Evolutionary conservation across 2,888 invertebrate genomes (phyloP).

Genomic region (Ctenicera cuprea): DNA sequence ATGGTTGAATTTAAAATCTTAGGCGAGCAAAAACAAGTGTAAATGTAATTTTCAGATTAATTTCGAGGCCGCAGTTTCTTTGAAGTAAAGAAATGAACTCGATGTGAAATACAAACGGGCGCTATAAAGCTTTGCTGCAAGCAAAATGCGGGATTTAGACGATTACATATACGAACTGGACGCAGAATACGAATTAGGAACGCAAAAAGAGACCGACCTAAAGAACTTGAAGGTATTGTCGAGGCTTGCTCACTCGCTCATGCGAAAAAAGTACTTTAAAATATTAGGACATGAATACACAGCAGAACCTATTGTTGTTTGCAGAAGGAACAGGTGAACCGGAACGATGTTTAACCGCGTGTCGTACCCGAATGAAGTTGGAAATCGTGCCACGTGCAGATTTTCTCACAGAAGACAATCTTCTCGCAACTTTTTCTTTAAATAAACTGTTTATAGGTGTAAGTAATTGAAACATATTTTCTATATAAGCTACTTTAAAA

Average conservation of each 20-base stretch:
- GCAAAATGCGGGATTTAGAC: conserved; percentile 63
- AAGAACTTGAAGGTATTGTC: conserved; percentile 40
- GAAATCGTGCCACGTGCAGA: conserved; percentile 41
- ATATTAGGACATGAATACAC: conserved; percentile 51
- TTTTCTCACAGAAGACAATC: conserved; percentile 51
- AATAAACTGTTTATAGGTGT: conserved; percentile 54
- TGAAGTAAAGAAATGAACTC: conserved; percentile 43
- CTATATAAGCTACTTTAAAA: conserved; percentile 68
- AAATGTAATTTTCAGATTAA: conserved; percentile 77
- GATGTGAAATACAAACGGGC: conserved; percentile 31
- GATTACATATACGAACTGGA: conserved; percentile 45
- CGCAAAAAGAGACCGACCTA: conserved; percentile 32
- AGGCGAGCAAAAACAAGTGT: conserved; percentile 76
- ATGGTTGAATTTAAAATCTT: conserved; percentile 63
- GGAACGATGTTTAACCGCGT: conserved; percentile 59
- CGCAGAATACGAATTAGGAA: conserved; percentile 36
- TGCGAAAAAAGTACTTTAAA: conserved; percentile 59
- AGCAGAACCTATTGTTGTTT: conserved; percentile 58
- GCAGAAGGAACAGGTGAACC: conserved; percentile 57
- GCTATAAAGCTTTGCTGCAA: conserved; percentile 26
- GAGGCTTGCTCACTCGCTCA: conserved; percentile 55
- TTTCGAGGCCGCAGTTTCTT: conserved; percentile 54
- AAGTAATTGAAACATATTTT: conserved; percentile 67
- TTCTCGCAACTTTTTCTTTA: conserved; percentile 39
- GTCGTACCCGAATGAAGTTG: conserved; percentile 44